These are phyloP conservation scores for Aphelinus atriplicis DNA, from an alignment of 1,140 invertebrate genomes.

Conservation along the genomic window DNA sequence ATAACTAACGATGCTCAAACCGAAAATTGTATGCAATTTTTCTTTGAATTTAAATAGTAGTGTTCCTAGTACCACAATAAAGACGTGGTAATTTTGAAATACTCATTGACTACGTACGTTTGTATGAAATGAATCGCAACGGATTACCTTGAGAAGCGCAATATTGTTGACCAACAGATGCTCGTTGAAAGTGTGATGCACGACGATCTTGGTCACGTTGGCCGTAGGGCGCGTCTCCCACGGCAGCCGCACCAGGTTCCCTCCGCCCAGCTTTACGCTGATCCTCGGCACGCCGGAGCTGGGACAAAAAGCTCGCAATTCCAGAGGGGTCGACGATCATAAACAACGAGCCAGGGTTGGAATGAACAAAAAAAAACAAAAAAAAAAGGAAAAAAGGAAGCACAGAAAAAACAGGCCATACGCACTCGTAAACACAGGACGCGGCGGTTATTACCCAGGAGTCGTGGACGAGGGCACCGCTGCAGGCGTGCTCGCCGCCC, in stretches of 20 bases:
- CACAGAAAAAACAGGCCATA: not conserved
- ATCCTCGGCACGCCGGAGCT: constrained; percentile 14
- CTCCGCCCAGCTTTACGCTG: constrained; percentile 15
- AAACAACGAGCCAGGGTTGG: not conserved
- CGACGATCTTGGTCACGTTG: constrained; percentile 40
- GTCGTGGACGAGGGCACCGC: constrained; percentile 65
- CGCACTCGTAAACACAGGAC: constrained; percentile 60
- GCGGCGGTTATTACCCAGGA: constrained; percentile 65
- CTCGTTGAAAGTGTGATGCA: constrained; percentile 49
- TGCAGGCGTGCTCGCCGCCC: constrained; percentile 60
- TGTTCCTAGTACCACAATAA: no score
- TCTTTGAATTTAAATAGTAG: no score
- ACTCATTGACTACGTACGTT: no score
- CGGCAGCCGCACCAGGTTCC: constrained; percentile 1
- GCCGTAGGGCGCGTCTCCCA: constrained; percentile 25
- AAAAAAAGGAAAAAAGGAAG: constrained; percentile 1
- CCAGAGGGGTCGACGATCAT: not conserved
- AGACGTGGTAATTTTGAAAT: no score
- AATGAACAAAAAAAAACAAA: not conserved
- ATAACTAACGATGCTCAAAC: no score
- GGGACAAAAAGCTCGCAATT: constrained; percentile 14
- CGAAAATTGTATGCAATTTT: no score
- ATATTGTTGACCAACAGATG: constrained; percentile 62
- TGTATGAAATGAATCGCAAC: no score
- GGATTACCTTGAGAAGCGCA: constrained; percentile 61